Base-by-base conservation (phyloP, 2,797 vertebrate species). In the Periophthalmus magnuspinnatus region DNA sequence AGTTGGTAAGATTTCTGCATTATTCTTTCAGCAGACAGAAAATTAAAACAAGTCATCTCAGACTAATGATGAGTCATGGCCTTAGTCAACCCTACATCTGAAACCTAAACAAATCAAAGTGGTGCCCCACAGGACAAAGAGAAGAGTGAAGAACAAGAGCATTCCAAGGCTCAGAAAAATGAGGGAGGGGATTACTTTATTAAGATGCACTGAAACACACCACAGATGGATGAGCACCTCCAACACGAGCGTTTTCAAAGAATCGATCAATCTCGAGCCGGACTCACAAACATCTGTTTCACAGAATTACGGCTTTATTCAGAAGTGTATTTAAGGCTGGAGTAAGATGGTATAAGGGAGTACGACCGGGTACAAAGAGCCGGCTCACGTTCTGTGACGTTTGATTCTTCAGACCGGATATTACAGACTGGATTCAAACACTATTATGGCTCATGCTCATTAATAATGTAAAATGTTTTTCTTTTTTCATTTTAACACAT, bases 171-270 rank as follows among this genome's bases (percentile, higher is more conserved):
- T 74, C 72, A 84, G 87, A 92, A 91, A 93, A 93, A 93, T 52
- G 87, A 92, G 90, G 87, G 87, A 86, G 86, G 84, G 88, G 89
- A 93, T 92, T 91, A 92, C 90, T 93, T 91, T 93, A 93, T 93
- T 94, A 95, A 94, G 93, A 94, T 92, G 90, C 93, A 94, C 91
- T 93, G 93, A 94, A 94, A 94, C 84, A 86, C 84, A 78, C 87
- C 81, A 77, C 80, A 94, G 93, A 94, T 91, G 86, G 91, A 94
- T 94, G 91, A 92, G 87, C 61, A 71, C 81, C 85, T 83, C 66
- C 82, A 85, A 91, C 84, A 90, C 82, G 83, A 88, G 83, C 83
- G 70, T 80, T 87, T 86, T 82, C 79, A 84, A 69, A 88, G 88
- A 86, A 80, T 77, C 80, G 84, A 92, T 93, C 87, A 87, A 91